Evolutionary conservation across 2,113 vertebrate genomes (phyloP).

Genomic region (Bos javanicus): DNA sequence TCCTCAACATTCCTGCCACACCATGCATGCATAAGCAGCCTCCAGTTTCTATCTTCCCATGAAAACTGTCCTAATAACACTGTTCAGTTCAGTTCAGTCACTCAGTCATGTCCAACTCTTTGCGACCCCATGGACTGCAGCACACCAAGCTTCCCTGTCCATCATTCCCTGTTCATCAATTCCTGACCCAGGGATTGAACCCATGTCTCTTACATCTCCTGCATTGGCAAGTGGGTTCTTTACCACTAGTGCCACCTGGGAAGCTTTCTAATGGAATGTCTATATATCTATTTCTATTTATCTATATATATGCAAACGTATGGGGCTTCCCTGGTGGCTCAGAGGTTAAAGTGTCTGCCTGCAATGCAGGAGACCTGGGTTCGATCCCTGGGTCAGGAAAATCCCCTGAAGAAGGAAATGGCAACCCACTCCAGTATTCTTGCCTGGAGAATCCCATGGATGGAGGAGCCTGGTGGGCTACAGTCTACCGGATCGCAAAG

Average conservation of each 20-base stretch:
- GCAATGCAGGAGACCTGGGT: too few relatives aligned
- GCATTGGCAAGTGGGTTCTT: neutral
- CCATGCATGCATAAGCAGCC: neutral
- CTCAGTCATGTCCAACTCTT: neutral
- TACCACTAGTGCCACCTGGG: neutral
- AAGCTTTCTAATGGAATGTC: neutral
- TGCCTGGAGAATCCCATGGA: too few relatives aligned
- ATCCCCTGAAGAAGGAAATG: too few relatives aligned
- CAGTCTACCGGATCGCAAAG: too few relatives aligned
- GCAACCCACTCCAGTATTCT: too few relatives aligned
- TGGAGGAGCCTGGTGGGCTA: too few relatives aligned
- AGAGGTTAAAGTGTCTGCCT: too few relatives aligned
- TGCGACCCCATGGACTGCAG: neutral
- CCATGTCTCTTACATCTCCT: neutral
- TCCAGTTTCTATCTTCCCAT: neutral
- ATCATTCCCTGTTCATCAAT: neutral
- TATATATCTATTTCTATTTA: too few relatives aligned
- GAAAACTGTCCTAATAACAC: neutral
- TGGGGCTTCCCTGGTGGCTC: too few relatives aligned
- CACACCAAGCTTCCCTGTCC: neutral
- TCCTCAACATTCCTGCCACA: neutral
- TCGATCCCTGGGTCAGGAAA: too few relatives aligned
- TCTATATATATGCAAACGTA: too few relatives aligned
- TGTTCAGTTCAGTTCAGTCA: neutral
- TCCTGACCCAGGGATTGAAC: neutral